Conservation (phyloP, 35 echinoderm and acorn worm genomes). For the Patiria miniata region DNA sequence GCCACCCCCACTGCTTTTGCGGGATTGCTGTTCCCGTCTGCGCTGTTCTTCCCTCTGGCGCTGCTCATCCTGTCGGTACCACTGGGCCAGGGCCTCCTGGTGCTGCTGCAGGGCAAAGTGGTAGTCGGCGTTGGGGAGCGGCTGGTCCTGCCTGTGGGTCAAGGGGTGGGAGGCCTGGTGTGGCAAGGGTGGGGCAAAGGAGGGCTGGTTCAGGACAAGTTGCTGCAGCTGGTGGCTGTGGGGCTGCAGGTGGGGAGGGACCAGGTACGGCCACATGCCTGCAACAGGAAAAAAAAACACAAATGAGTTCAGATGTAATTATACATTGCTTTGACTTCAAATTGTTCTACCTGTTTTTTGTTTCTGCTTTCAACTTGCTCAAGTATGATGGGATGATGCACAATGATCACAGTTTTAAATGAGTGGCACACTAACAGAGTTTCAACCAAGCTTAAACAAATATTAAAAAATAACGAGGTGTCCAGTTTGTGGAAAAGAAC, state of each 20-base stretch:
- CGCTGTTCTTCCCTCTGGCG: slow-evolving; percentile 46
- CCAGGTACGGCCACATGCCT: slow-evolving; percentile 64
- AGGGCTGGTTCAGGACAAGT: slow-evolving; percentile 65
- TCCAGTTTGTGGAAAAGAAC: no score
- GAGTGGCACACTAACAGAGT: no score
- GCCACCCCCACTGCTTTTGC: slow-evolving; percentile 22
- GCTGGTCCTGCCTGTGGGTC: slow-evolving; percentile 44
- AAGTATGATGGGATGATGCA: no score
- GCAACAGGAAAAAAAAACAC: background rate
- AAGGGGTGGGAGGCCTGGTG: slow-evolving; percentile 59
- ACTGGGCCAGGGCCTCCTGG: slow-evolving; percentile 67
- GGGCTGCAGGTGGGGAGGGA: slow-evolving; percentile 76
- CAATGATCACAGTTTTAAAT: no score
- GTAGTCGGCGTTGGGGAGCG: slow-evolving; percentile 50
- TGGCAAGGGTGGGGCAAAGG: slow-evolving; percentile 50
- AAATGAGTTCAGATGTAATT: background rate
- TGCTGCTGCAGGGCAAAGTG: slow-evolving; percentile 79
- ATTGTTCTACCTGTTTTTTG: no score
- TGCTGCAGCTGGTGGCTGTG: slow-evolving; percentile 84
- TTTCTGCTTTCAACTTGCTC: no score
- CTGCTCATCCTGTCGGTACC: slow-evolving; percentile 67
- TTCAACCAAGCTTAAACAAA: no score
- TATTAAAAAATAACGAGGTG: no score
- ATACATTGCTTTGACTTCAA: no score
- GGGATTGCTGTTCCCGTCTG: slow-evolving; percentile 48